Conservation (phyloP, 2,797 vertebrate species). For the Parotocinclus haroldoi region DNA sequence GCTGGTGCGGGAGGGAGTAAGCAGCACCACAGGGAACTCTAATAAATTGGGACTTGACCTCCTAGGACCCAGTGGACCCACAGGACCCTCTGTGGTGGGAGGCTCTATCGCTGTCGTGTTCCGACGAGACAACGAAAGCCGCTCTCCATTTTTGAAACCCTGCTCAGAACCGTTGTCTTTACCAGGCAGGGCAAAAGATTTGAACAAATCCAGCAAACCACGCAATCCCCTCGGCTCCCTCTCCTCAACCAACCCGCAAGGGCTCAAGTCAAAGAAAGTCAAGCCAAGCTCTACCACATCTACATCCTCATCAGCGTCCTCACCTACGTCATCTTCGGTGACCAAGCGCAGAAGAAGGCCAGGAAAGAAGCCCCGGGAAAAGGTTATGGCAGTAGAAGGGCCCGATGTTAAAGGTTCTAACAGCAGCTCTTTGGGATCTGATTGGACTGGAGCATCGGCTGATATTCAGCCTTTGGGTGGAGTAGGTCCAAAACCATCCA, state of each 20-base stretch:
- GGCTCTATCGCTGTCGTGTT: constrained; percentile 90
- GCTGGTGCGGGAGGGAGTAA: constrained; percentile 86
- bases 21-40: constrained; percentile 80
- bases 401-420: constrained; percentile 48
- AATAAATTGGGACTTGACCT: constrained; percentile 72
- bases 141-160: constrained; percentile 86
- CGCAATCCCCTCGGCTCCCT: constrained; percentile 58
- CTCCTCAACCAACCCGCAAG: constrained; percentile 51
- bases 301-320: constrained; percentile 75
- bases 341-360: constrained; percentile 72
- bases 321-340: constrained; percentile 67
- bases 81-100: constrained; percentile 72
- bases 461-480: constrained; percentile 57
- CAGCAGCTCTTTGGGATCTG: constrained; percentile 40
- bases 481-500: constrained; percentile 60
- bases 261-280: constrained; percentile 66
- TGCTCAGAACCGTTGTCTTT: constrained; percentile 74
- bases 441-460: constrained; percentile 31
- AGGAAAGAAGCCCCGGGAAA: constrained; percentile 68
- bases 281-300: constrained; percentile 76
- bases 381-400: constrained; percentile 35
- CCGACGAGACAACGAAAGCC: constrained; percentile 87
- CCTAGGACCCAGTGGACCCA: constrained; percentile 58
- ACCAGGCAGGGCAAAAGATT: constrained; percentile 62
- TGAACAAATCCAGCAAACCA: constrained; percentile 58